Conservation (phyloP, 2,888 invertebrate genomes). For the Dicranocentrus wangi region DNA sequence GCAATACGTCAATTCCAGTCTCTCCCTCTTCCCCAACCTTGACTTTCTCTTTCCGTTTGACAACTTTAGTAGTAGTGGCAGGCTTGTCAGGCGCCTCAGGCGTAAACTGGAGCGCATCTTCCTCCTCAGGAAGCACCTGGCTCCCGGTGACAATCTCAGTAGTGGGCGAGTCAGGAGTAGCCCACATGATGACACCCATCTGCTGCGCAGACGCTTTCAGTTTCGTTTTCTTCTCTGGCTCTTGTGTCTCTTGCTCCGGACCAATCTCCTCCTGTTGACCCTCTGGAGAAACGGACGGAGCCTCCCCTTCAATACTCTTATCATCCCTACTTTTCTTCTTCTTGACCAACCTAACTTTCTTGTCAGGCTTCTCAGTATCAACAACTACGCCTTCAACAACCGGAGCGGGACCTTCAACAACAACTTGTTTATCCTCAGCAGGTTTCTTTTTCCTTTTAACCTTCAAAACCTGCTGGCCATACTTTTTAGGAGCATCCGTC, state of each 20-base stretch:
- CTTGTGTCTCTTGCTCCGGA: conserved; percentile 19
- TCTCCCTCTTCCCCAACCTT: background rate
- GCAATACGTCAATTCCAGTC: too few relatives aligned
- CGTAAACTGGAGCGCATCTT: background rate
- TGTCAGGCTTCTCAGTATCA: conserved; percentile 9
- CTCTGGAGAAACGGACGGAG: background rate
- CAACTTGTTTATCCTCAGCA: conserved; percentile 7
- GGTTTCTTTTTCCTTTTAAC: conserved; percentile 18
- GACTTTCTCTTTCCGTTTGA: conserved; percentile 3
- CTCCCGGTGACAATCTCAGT: background rate
- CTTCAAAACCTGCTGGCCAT: background rate
- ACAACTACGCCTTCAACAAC: background rate
- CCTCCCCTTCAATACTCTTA: background rate
- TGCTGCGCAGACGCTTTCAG: conserved; percentile 29
- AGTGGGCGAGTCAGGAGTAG: conserved; percentile 10
- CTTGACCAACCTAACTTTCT: background rate
- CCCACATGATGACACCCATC: background rate
- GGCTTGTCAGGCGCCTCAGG: too few relatives aligned
- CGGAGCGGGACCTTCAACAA: background rate
- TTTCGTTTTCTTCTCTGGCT: conserved; percentile 11
- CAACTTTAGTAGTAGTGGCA: background rate
- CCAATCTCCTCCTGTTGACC: background rate
- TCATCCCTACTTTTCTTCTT: conserved; percentile 10
- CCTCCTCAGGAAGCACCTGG: background rate
- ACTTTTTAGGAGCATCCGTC: background rate